A percentile compares a stretch with the other conserved stretches of the same genome.
Evolutionary conservation across 2,888 invertebrate genomes (phyloP).

Genomic region (Baccha elongata): DNA sequence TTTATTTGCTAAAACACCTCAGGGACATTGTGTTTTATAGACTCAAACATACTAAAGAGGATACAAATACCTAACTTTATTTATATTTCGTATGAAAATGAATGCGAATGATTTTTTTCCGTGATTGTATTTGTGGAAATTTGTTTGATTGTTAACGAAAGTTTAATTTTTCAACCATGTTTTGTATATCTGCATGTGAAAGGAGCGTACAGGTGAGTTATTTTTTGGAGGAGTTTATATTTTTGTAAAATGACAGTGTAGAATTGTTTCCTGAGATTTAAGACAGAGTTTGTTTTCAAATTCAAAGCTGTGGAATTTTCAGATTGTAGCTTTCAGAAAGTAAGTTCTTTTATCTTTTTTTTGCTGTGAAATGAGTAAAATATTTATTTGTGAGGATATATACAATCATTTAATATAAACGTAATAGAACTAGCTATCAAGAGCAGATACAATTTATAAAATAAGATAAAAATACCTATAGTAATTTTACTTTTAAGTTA

Average conservation of each 20-base stretch:
- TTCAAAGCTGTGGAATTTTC: too few species aligned
- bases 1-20: slow-evolving; percentile 12
- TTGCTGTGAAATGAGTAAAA: too few species aligned
- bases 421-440: too few species aligned
- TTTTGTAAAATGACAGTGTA: neutral
- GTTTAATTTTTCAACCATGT: slow-evolving; percentile 13
- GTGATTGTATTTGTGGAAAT: neutral
- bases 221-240: neutral
- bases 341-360: too few species aligned
- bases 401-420: too few species aligned
- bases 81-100: slow-evolving; percentile 6
- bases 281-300: too few species aligned
- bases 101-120: neutral
- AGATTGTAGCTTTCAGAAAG: too few species aligned
- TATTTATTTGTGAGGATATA: too few species aligned
- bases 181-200: slow-evolving; percentile 13
- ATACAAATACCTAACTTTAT: neutral
- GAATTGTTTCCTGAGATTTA: too few species aligned
- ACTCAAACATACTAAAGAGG: neutral
- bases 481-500: too few species aligned
- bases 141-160: slow-evolving; percentile 33
- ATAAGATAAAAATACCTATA: too few species aligned
- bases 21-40: neutral
- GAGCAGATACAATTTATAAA: too few species aligned
- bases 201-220: neutral